These are phyloP conservation scores for Neodiprion lecontei DNA, from an alignment of 1,140 invertebrate species.

Conservation along the genomic window DNA sequence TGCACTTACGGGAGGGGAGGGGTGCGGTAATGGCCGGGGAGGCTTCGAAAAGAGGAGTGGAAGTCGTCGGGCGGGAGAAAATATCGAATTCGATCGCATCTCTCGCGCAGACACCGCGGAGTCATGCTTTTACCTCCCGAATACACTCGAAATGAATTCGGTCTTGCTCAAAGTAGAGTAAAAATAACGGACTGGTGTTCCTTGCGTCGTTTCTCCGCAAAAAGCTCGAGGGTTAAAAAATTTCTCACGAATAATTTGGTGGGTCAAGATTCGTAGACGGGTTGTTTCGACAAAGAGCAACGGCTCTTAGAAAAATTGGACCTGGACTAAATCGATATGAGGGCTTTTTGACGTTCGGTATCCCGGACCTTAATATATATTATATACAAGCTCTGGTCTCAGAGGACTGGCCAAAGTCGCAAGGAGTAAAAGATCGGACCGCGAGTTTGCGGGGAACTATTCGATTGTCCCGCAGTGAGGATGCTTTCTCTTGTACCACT, in stretches of 20 bases:
- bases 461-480: too few species aligned
- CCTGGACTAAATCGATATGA: not conserved
- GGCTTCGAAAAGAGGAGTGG: constrained; percentile 2
- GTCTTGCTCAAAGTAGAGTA: not conserved
- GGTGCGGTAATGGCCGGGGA: constrained; percentile 9
- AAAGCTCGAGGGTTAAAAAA: too few species aligned
- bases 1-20: constrained; percentile 28
- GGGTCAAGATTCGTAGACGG: too few species aligned
- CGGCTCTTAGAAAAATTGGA: not conserved
- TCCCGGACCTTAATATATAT: not conserved
- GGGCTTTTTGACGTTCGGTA: not conserved
- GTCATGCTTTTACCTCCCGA: not conserved
- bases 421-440: too few species aligned
- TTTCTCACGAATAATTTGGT: too few species aligned
- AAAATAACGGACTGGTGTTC: too few species aligned
- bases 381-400: not conserved
- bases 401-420: too few species aligned
- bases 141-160: not conserved
- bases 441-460: too few species aligned
- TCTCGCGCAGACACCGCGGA: not conserved
- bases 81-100: constrained; percentile 9
- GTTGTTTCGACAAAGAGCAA: not conserved
- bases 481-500: too few species aligned
- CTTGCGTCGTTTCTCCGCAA: too few species aligned
- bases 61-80: constrained; percentile 7